Evolutionary conservation across 1,140 invertebrate genomes (phyloP), one percentile per base, ranked within the genome.

Genomic region (Ceratina japonica): DNA sequence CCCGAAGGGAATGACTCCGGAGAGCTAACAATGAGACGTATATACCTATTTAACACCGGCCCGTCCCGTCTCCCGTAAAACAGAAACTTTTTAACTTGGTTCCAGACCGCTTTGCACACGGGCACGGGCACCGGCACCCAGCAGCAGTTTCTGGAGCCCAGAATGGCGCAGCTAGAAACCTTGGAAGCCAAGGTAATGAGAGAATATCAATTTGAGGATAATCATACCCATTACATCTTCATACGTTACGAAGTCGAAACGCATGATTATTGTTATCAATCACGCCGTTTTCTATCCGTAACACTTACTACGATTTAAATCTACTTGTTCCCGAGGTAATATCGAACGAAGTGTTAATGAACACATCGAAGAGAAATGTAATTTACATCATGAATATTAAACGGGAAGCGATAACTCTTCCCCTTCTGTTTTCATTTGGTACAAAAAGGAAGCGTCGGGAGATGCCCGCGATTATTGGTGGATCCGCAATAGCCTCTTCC

Each of bases 131-230:
- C 73, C 37, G 86, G 85, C 52, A 73, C 81, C 27, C 89, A 90
- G 70, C 88, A 89, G 58, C 87, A 90, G 80, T 77, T 88, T 66
- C 69, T 91, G 15, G 90, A 91, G 77, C 94, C 94, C 3, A 94
- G 95, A 89, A 95, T 96, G 94, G 94, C 95, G 5, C 95, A 95
- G 86, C 91, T 97, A 81, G 95, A 97, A 91, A 96, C 94, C 63
- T 93, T 97, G 83, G 96, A 97, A 90, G 96, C 95, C 68, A 96
- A 96, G 94, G 96, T 96, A 93, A 94, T 75, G 71, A 37, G 56
- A 66, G 44, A 15, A 59, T 12, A 78, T 75, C 64, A 64, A 61
- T n/a, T 56, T n/a, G 1, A 18, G 54, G n/a, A 56, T 56, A 56
- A 44, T 44, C 37, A 44, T 44, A 44, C 37, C 5, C 10, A 44